phyloP scores from a whole-genome alignment of 2,888 invertebrate genomes.

The Macroteleia sp. region DNA sequence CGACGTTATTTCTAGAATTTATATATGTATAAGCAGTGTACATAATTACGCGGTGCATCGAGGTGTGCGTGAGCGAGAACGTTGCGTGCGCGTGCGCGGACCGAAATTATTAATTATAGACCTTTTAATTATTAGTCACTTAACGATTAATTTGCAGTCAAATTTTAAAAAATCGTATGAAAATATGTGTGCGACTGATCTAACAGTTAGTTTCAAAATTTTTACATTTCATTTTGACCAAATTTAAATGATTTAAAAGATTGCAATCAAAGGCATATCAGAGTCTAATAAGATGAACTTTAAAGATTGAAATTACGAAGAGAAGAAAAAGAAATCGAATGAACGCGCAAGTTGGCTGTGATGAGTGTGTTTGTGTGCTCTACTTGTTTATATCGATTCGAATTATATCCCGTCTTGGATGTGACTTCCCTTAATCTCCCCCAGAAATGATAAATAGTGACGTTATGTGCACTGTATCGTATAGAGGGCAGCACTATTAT shows the following conservation, averaged over 20 bases:
- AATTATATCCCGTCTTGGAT: conserved; percentile 65
- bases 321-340: conserved; percentile 61
- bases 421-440: conserved; percentile 71
- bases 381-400: conserved; percentile 67
- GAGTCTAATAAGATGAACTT: no score
- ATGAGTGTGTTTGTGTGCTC: conserved; percentile 56
- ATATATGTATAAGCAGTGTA: conserved; percentile 76
- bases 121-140: no score
- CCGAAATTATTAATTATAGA: conserved; percentile 39
- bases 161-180: no score
- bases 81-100: conserved; percentile 38
- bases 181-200: no score
- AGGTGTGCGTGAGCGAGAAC: conserved; percentile 35
- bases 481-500: conserved; percentile 79
- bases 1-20: conserved; percentile 78
- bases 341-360: conserved; percentile 70
- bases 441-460: conserved; percentile 71
- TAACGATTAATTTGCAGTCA: no score
- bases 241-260: no score
- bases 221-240: no score
- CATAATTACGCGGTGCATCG: conserved; percentile 69
- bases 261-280: conserved; percentile 19
- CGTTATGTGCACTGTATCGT: conserved; percentile 80
- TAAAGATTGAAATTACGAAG: no score
- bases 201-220: no score